Conservation (phyloP, 2,113 vertebrate genomes). For the Ia io region DNA sequence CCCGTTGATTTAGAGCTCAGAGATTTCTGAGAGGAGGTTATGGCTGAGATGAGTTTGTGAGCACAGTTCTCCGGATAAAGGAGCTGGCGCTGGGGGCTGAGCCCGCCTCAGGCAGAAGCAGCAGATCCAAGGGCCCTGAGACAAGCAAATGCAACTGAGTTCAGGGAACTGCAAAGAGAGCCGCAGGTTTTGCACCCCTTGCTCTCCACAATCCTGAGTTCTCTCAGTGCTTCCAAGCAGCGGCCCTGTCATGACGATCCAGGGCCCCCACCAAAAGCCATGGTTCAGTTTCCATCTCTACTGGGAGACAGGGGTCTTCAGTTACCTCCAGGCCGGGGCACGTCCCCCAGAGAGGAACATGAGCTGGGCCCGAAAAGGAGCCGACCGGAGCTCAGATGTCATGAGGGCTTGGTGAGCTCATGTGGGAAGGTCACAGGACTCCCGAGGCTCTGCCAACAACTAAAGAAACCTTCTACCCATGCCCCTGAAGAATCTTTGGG, state of each 20-base stretch:
- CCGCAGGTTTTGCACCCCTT: background rate
- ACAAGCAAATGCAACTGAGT: background rate
- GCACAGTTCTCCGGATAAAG: background rate
- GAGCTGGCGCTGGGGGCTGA: background rate
- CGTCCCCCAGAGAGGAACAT: slow-evolving; percentile 28
- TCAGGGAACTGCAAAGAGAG: background rate
- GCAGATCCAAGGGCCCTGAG: background rate
- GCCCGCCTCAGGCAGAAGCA: background rate
- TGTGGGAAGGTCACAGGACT: background rate
- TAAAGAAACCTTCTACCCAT: background rate
- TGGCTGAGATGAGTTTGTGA: background rate
- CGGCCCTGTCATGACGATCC: background rate
- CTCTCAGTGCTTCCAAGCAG: background rate
- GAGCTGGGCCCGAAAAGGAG: slow-evolving; percentile 27
- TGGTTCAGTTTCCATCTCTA: slow-evolving; percentile 40
- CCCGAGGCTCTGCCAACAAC: background rate
- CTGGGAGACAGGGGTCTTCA: slow-evolving; percentile 20
- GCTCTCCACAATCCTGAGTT: background rate
- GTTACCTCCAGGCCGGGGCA: slow-evolving; percentile 25
- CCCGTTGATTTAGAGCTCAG: background rate
- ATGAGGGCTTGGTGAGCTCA: background rate
- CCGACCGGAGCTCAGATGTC: slow-evolving; percentile 15
- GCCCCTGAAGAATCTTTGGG: background rate
- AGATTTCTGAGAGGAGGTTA: background rate
- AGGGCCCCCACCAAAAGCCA: background rate